These are phyloP conservation scores for Pinctada fucata DNA, from an alignment of 2,888 invertebrate genomes.

Conservation along the genomic window DNA sequence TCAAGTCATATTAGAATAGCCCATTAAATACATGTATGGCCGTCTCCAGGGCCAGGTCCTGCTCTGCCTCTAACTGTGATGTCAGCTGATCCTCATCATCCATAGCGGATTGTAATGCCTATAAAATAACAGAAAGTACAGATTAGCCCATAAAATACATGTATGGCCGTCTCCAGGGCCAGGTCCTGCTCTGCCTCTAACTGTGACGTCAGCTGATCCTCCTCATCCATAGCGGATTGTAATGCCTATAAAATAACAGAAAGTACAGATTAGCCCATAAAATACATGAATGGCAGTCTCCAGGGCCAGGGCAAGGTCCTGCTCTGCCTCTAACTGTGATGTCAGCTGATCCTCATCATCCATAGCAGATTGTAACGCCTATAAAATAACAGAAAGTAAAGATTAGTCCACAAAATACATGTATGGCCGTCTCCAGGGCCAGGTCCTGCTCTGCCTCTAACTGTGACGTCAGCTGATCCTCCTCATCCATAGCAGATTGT, in stretches of 20 bases:
- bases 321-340: slow-evolving; percentile 74
- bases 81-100: slow-evolving; percentile 71
- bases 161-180: slow-evolving; percentile 78
- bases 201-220: slow-evolving; percentile 67
- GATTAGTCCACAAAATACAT: no score
- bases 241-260: slow-evolving; percentile 52
- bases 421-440: slow-evolving; percentile 78
- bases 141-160: no score
- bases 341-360: slow-evolving; percentile 71
- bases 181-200: slow-evolving; percentile 76
- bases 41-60: slow-evolving; percentile 77
- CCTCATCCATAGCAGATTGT: slow-evolving; percentile 67
- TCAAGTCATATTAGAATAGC: no score
- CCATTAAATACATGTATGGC: no score
- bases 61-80: slow-evolving; percentile 74
- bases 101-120: slow-evolving; percentile 65
- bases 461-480: slow-evolving; percentile 67
- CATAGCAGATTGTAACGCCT: slow-evolving; percentile 65
- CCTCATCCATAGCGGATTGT: slow-evolving; percentile 67
- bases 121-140: background rate
- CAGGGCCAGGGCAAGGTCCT: slow-evolving; percentile 77
- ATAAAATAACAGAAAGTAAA: background rate
- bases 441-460: slow-evolving; percentile 76
- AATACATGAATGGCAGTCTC: slow-evolving; percentile 79
- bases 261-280: no score